phyloP scores from a whole-genome alignment of 2,113 vertebrate genomes.

The Xyrauchen texanus region DNA sequence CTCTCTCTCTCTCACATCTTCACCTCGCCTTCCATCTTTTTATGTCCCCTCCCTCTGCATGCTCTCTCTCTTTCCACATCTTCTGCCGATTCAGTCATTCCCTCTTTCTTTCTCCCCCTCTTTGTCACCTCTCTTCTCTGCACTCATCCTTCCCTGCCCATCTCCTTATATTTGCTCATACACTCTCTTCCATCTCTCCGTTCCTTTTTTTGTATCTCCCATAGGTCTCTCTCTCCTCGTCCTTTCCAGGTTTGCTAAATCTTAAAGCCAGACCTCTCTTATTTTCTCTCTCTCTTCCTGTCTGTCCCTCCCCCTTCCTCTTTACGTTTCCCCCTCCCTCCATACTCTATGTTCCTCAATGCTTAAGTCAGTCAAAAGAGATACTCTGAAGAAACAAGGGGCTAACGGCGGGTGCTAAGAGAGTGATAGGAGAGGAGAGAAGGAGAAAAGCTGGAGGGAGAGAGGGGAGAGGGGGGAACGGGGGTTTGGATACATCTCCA shows the following conservation, averaged over 20 bases:
- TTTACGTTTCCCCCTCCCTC: conserved; percentile 71
- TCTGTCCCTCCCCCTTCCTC: conserved; percentile 32
- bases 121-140: conserved; percentile 44
- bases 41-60: conserved; percentile 24
- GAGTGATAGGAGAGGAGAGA: conserved; percentile 56
- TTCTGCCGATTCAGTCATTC: conserved; percentile 28
- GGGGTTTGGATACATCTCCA: conserved; percentile 78
- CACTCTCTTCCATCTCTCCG: conserved; percentile 14
- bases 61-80: conserved; percentile 61
- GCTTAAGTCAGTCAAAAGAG: conserved; percentile 80
- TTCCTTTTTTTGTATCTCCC: conserved; percentile 11
- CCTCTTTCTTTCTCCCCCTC: conserved; percentile 31
- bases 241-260: conserved; percentile 43
- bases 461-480: conserved; percentile 75
- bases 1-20: conserved; percentile 40
- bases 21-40: conserved; percentile 47
- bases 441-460: conserved; percentile 58
- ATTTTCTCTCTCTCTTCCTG: no score
- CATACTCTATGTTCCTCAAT: conserved; percentile 72
- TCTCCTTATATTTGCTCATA: conserved; percentile 5
- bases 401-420: conserved; percentile 75
- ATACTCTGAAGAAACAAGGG: conserved; percentile 79
- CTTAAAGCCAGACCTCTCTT: conserved; percentile 1
- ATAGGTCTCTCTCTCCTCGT: conserved; percentile 38
- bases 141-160: conserved; percentile 43